Evolutionary conservation across 64 coral and sea anemone species (phyloP), one percentile per base, ranked within the genome.

Genomic region (Pocillopora verrucosa): DNA sequence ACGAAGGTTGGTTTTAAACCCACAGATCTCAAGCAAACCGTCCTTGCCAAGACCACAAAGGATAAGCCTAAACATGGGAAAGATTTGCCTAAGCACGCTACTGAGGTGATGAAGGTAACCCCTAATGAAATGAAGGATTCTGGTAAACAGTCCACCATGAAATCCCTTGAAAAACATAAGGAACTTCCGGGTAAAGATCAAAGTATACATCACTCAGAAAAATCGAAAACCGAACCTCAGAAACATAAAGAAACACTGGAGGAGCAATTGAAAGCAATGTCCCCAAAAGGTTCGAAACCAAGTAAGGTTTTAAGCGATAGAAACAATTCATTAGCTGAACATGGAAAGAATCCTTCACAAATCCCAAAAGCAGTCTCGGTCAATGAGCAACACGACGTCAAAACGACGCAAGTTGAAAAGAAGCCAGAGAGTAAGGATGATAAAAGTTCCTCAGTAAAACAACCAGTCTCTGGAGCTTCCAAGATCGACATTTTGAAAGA

Each of bases 401-500:
- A 26, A 85, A 16, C 65, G 13, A 65, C 82, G 82, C 82, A 85
- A 57, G 16, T 63, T 70, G 37, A 45, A 10, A 35, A 24, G 67
- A n/a, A 83, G 19, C 17, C 34, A 11, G 60, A 45, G 16, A 16
- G 17, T 19, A 68, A 67, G 45, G 35, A 69, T 10, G 36, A 70
- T 57, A 19, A 56, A 72, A 72, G 9, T 85, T 57, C 65, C 1
- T 20, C 56, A 45, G 64, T 15, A 37, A 24, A 67, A 25, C 37
- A 72, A 7, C 10, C 69, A 26, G 56, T 38, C 34, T 65, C 38
- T 38, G 38, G 9, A 9, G 2, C 22, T 16, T n/a, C 20, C 12
- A 96, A 87, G 78, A 60, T 96, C 25, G 34, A 19, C 1, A 77
- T n/a, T 35, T 84, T 98, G 41, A 89, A 80, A 58, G 74, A 93